A percentile compares a stretch with the other conserved stretches of the same genome.
phyloP scores from a whole-genome alignment of 2,797 vertebrate genomes.

The Morelia viridis region DNA sequence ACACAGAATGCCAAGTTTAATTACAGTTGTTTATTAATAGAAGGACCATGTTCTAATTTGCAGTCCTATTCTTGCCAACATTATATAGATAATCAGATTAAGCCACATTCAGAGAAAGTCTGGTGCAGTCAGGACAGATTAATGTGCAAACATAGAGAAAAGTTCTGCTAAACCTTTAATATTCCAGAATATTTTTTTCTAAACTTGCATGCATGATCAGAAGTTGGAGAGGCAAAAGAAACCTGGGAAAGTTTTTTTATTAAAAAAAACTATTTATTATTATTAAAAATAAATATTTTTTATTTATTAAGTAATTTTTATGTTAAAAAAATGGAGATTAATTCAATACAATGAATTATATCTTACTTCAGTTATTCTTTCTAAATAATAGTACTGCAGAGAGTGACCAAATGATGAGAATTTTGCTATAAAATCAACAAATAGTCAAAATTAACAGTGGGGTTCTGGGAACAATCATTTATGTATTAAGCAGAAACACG shows the following conservation, averaged over 20 bases:
- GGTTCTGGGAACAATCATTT: background rate
- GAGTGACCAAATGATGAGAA: background rate
- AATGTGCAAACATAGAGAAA: constrained; percentile 12
- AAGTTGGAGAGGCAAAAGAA: background rate
- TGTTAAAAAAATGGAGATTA: background rate
- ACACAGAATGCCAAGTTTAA: background rate
- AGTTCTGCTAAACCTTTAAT: background rate
- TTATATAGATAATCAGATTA: constrained; percentile 1
- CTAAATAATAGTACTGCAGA: background rate
- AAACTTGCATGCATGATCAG: background rate
- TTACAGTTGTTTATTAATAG: background rate
- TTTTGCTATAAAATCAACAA: background rate
- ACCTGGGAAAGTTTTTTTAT: background rate
- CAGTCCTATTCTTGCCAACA: constrained; percentile 12
- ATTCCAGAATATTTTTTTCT: background rate
- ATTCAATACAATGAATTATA: background rate
- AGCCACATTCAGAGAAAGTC: background rate
- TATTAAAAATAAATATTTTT: too few species aligned
- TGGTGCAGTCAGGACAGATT: background rate
- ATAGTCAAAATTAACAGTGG: background rate
- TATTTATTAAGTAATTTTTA: background rate
- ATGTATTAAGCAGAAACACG: fast-evolving
- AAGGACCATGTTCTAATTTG: constrained; percentile 13
- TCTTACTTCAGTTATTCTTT: background rate
- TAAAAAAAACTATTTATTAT: too few species aligned